Evolutionary conservation across 2,888 invertebrate genomes (phyloP), one percentile per base, ranked within the genome.

Genomic region (Apoderus coryli): DNA sequence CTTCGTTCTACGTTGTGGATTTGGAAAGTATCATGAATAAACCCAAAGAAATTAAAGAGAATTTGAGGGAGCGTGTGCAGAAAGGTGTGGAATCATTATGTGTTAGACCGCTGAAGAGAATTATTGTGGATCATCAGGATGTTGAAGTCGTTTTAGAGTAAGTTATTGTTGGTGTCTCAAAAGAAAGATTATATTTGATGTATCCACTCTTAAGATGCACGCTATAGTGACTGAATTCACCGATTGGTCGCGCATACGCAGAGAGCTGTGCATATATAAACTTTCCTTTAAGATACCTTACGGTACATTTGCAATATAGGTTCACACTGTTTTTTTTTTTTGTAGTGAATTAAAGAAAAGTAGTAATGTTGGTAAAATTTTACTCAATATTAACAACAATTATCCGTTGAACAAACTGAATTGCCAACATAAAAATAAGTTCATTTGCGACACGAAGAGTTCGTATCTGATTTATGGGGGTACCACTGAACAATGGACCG

Each of bases 1-100:
- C 77, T n/a, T 72, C 75, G 28, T 79, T 88, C 58, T 76, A 76
- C 47, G 78, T 80, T 10, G 72, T 86, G 10, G 60, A 82, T 37
- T 61, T 85, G 25, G 84, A 85, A 49, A 65, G 68, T 10, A 50
- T 84, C 13, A 67, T 80, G 44, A 57, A 58, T 12, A 58, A 60
- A 10, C 42, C 61, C 2, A 52, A 56, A 10, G 64, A 65, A 14
- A 64, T 66, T 22, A 74, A 73, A 57, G 41, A 53, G 30, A 53
- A 57, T 23, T 56, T 82, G 1, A 60, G 65, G 14, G 46, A 58
- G 1, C 53, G 76, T 14, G 50, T 86, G 3, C 48, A 60, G n/a
- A 54, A 65, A n/a, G 81, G 78, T 24, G 65, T 86, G 19, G 53
- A 60, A 10, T 57, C 47, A 10, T 75, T 75, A 9, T 65, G 68